Evolutionary conservation across 2,888 invertebrate species (phyloP).

Genomic region (Lithophane leautieri): DNA sequence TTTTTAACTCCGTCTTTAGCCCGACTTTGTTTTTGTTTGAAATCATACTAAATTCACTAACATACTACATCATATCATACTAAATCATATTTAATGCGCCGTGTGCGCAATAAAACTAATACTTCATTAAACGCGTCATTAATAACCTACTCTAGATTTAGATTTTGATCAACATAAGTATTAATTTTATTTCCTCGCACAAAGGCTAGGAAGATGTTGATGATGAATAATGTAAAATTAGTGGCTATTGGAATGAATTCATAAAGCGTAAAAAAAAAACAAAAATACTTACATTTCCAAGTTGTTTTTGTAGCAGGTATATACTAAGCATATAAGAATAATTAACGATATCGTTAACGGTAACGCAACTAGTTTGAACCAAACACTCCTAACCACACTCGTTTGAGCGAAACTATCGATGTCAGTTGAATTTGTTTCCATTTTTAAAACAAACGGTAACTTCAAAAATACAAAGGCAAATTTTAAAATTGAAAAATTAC

Average conservation of each 20-base stretch:
- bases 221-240: background rate
- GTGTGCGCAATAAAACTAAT: too few species aligned
- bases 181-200: too few species aligned
- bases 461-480: background rate
- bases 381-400: conserved; percentile 49
- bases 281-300: conserved; percentile 77
- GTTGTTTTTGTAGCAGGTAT: conserved; percentile 79
- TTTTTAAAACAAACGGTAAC: conserved; percentile 5
- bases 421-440: conserved; percentile 44
- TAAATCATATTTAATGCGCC: too few species aligned
- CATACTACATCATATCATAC: too few species aligned
- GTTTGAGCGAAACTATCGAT: background rate
- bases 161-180: too few species aligned
- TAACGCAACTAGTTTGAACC: conserved; percentile 64
- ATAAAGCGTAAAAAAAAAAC: background rate
- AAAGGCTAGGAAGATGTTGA: background rate
- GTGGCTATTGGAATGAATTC: background rate
- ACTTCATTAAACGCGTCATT: too few species aligned
- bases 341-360: conserved; percentile 65
- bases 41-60: too few species aligned
- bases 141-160: too few species aligned
- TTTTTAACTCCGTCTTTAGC: too few species aligned
- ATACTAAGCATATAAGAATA: conserved; percentile 72
- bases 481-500: background rate
- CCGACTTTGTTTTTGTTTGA: too few species aligned